Evolutionary conservation across 2,797 vertebrate genomes (phyloP), one percentile per base, ranked within the genome.

Genomic region (Pangasius mekongensis): DNA sequence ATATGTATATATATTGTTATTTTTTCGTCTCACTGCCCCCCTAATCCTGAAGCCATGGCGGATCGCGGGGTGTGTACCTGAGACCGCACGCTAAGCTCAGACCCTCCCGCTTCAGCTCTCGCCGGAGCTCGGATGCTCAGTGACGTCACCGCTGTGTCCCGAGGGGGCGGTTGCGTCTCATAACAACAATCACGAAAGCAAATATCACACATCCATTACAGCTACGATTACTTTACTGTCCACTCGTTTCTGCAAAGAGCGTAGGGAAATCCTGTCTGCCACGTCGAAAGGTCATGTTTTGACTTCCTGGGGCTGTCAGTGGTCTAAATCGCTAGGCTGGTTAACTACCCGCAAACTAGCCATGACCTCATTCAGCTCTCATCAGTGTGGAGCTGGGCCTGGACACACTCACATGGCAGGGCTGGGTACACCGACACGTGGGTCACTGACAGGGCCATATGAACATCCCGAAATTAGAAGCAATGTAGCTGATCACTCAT

Each of bases 111-210:
- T 81, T 36, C 8, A 11, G 8, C 52, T 67, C 60, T 83, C 85
- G 62, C 54, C 36, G 60, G 80, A 64, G 56, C 83, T 27, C 86
- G 66, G 86, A 89, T 85, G 89, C 83, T 73, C 39, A 66, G 22
- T 89, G 89, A 89, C 89, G 89, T 89, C 89, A 89, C 86, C 20
- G 66, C 43, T 66, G 85, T 66, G 56, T 85, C 89, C 83, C 39
- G 24, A 84, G n/a, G 83, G 62, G 87, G 58, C 47, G 73, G 87
- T 49, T 60, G 86, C 66, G 78, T 9, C 78, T 83, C 85, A 43
- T 56, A 80, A 84, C 83, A 88, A 88, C 87, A 85, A 69, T 49
- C 47, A 14, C 27, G n/a, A 78, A n/a, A 83, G 78, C 36, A 49
- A 60, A 80, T 66, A 78, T 86, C 74, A 39, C 47, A 30, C 71